These are phyloP conservation scores for Chelonoidis abingdonii DNA, from an alignment of 2,113 vertebrate species.

Conservation along the genomic window DNA sequence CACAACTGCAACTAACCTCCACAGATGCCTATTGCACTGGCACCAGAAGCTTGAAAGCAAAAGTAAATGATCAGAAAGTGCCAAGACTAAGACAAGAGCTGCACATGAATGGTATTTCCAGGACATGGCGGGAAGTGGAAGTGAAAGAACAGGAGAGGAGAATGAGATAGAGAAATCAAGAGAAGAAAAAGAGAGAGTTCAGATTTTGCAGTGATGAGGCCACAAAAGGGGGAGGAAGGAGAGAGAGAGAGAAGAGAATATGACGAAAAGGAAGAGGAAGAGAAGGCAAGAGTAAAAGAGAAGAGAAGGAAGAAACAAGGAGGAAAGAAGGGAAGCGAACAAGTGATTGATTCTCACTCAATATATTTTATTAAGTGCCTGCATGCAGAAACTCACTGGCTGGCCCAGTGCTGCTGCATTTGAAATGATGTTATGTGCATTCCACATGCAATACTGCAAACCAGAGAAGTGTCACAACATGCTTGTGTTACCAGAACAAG, in stretches of 20 bases:
- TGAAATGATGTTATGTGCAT: neutral
- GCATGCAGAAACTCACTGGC: fast-evolving
- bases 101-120: neutral
- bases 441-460: neutral
- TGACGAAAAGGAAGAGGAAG: neutral
- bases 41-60: neutral
- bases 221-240: neutral
- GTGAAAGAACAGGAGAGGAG: neutral
- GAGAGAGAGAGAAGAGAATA: neutral
- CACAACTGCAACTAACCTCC: fast-evolving
- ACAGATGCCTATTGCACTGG: fast-evolving
- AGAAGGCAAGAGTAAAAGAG: neutral
- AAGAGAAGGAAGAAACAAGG: neutral
- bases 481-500: neutral
- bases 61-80: fast-evolving
- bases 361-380: neutral
- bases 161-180: neutral
- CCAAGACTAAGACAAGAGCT: neutral
- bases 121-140: neutral
- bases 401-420: neutral
- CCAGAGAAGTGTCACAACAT: neutral
- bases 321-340: neutral
- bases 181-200: neutral
- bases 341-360: neutral
- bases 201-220: neutral